Evolutionary conservation across 2,113 vertebrate species (phyloP).

Genomic region (Spermophilus dauricus): DNA sequence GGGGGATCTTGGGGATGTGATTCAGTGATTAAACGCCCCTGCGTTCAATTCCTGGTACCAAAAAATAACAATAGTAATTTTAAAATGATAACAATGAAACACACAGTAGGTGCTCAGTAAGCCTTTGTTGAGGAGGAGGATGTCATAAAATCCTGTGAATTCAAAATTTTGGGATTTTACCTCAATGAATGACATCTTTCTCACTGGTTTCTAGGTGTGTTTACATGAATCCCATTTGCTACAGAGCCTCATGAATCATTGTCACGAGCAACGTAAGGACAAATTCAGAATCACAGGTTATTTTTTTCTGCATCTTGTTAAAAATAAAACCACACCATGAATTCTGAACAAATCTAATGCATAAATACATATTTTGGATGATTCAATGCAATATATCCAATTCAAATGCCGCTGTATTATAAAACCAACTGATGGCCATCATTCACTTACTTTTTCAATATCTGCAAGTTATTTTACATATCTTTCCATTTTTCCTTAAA

Average conservation of each 20-base stretch:
- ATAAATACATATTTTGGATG: conserved; percentile 89
- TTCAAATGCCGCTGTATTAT: conserved; percentile 85
- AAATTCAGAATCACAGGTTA: conserved; percentile 84
- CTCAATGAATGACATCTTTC: conserved; percentile 82
- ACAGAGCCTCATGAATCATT: conserved; percentile 77
- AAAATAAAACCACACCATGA: conserved; percentile 84
- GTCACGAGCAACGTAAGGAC: conserved; percentile 83
- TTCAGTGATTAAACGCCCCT: no score
- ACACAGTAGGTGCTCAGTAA: conserved; percentile 30
- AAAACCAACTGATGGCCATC: conserved; percentile 79
- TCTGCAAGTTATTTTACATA: conserved; percentile 75
- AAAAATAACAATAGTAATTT: no score
- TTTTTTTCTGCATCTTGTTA: conserved; percentile 85
- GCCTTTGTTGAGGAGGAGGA: not conserved
- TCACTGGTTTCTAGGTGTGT: conserved; percentile 77
- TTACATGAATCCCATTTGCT: conserved; percentile 79
- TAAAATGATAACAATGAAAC: not conserved
- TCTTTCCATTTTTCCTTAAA: conserved; percentile 78
- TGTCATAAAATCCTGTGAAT: conserved; percentile 49
- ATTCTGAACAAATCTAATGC: conserved; percentile 86
- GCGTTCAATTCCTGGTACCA: no score
- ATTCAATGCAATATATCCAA: conserved; percentile 85
- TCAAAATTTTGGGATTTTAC: conserved; percentile 61
- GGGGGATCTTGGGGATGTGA: no score
- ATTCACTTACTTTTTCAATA: conserved; percentile 76